Evolutionary conservation across 2,888 invertebrate species (phyloP).

Genomic region (Rhingia rostrata): DNA sequence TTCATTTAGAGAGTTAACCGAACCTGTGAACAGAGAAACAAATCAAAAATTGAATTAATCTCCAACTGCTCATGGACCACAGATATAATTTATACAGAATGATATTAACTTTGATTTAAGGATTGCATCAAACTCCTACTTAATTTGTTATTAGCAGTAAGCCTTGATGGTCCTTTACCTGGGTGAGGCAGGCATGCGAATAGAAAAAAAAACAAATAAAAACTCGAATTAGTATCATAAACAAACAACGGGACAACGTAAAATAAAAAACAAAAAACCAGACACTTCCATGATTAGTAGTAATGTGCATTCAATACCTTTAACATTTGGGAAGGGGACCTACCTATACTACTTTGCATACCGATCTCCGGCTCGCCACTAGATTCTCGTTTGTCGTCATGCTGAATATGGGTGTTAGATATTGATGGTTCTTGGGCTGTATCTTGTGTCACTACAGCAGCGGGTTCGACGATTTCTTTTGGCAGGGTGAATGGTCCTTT

Average conservation of each 20-base stretch:
- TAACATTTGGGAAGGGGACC: background rate
- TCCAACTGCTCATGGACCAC: constrained; percentile 11
- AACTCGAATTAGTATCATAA: constrained; percentile 63
- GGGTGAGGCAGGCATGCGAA: constrained; percentile 52
- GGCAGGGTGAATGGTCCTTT: constrained; percentile 63
- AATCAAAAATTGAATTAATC: constrained; percentile 4
- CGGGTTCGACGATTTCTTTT: background rate
- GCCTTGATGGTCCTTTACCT: constrained; percentile 79
- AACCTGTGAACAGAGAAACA: constrained; percentile 79
- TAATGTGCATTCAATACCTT: constrained; percentile 35
- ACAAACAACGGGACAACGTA: constrained; percentile 76
- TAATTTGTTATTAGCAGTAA: constrained; percentile 81
- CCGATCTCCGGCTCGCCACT: constrained; percentile 43
- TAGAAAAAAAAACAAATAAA: constrained; percentile 49
- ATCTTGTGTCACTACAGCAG: constrained; percentile 13
- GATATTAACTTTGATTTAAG: constrained; percentile 81
- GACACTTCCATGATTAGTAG: constrained; percentile 59
- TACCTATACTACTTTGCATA: constrained; percentile 59
- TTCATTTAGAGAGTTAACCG: constrained; percentile 83
- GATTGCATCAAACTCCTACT: constrained; percentile 81
- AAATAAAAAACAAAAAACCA: constrained; percentile 75
- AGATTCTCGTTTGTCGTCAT: constrained; percentile 47
- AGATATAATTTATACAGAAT: constrained; percentile 68
- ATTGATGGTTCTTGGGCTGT: background rate
- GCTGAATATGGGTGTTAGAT: background rate